Evolutionary conservation across 1,140 invertebrate species (phyloP).

Genomic region (Prorops nasuta): DNA sequence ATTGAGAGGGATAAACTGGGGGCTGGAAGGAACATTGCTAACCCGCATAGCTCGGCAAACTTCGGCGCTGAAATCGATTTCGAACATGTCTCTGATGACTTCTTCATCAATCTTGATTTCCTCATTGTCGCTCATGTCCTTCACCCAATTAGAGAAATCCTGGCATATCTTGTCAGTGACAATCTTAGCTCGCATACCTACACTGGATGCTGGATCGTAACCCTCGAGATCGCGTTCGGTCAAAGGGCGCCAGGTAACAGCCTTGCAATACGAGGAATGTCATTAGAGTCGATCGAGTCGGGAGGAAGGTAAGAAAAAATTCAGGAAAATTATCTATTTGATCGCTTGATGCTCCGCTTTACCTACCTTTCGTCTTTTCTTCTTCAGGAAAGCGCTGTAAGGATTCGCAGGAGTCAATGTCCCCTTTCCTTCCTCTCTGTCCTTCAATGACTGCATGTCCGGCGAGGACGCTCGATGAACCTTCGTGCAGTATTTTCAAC

Average conservation of each 20-base stretch:
- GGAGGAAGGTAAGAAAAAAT: background rate
- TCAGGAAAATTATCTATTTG: background rate
- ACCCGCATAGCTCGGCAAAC: slow-evolving; percentile 55
- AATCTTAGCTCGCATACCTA: slow-evolving; percentile 39
- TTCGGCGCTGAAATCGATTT: slow-evolving; percentile 61
- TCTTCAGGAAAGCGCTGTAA: slow-evolving; percentile 39
- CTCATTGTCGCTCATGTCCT: slow-evolving; percentile 41
- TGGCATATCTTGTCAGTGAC: slow-evolving; percentile 44
- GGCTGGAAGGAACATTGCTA: too few relatives aligned
- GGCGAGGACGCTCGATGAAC: slow-evolving; percentile 35
- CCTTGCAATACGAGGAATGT: slow-evolving; percentile 19
- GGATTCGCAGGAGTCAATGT: slow-evolving; percentile 30
- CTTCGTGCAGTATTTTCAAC: slow-evolving; percentile 23
- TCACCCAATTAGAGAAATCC: slow-evolving; percentile 64
- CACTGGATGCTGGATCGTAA: slow-evolving; percentile 43
- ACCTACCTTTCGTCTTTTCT: slow-evolving; percentile 39
- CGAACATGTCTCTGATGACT: slow-evolving; percentile 56
- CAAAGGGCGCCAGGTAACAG: slow-evolving; percentile 39
- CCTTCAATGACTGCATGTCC: slow-evolving; percentile 10
- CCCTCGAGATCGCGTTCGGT: slow-evolving; percentile 32
- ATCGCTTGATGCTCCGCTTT: too few relatives aligned
- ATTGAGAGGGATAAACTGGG: too few relatives aligned
- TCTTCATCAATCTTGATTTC: slow-evolving; percentile 50
- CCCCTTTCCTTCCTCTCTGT: slow-evolving; percentile 6
- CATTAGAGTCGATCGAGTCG: too few relatives aligned